Percentiles rank a stretch among this genome's conserved stretches.
phyloP scores from a whole-genome alignment of 2,113 vertebrate genomes.

The Syngnathoides biaculeatus region DNA sequence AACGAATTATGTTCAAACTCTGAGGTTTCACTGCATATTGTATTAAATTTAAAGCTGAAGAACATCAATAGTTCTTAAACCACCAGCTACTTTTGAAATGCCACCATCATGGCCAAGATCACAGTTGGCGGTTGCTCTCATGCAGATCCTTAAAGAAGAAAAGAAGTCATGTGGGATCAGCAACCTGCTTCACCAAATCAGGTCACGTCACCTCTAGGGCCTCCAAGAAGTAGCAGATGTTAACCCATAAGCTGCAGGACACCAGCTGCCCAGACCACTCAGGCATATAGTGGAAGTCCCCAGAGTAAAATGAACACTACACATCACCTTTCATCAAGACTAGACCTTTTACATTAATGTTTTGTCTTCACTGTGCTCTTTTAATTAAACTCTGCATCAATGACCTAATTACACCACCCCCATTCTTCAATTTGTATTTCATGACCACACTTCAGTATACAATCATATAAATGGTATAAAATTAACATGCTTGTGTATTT shows the following conservation, averaged over 20 bases:
- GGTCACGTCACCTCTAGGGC: conserved; percentile 46
- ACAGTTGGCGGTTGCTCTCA: not conserved
- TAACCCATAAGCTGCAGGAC: conserved; percentile 51
- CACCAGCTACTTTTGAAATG: not conserved
- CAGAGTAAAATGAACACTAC: conserved; percentile 2
- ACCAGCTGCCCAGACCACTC: conserved; percentile 22
- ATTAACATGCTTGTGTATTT: not conserved
- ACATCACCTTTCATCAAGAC: not conserved
- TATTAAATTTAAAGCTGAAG: not conserved
- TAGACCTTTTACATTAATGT: not conserved
- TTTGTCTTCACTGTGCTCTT: not conserved
- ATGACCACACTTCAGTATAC: not conserved
- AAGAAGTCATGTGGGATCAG: not conserved
- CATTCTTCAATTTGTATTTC: not conserved
- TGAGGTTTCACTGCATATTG: too few relatives aligned
- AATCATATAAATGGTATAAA: not conserved
- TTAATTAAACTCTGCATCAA: not conserved
- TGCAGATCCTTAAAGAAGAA: not conserved
- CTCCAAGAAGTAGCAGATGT: conserved; percentile 60
- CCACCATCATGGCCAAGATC: not conserved
- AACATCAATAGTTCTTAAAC: not conserved
- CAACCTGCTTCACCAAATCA: conserved; percentile 29
- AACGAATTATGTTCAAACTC: too few relatives aligned
- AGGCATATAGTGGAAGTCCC: conserved; percentile 6
- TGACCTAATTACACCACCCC: not conserved